Evolutionary conservation across 2,888 invertebrate species (phyloP).

Genomic region (Chesias legatella): DNA sequence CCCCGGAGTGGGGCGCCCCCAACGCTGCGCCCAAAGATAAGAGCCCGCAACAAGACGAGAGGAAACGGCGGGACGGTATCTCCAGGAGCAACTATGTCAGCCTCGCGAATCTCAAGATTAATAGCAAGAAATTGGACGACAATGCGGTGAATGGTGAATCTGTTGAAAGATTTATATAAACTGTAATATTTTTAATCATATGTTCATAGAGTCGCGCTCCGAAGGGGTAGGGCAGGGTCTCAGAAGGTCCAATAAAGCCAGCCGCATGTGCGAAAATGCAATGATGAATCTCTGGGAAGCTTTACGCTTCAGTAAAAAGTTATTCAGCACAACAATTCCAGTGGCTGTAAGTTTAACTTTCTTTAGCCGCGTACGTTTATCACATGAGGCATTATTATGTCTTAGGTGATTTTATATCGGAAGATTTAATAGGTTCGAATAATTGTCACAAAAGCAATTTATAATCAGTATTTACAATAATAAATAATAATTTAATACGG

Average conservation of each 20-base stretch:
- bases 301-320: too few relatives aligned
- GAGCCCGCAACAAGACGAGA: constrained; percentile 21
- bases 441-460: constrained; percentile 10
- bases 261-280: too few relatives aligned
- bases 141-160: constrained; percentile 30
- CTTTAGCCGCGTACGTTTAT: too few relatives aligned
- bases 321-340: too few relatives aligned
- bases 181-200: too few relatives aligned
- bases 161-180: constrained; percentile 53
- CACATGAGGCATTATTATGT: too few relatives aligned
- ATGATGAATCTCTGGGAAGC: too few relatives aligned
- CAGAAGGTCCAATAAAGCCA: too few relatives aligned
- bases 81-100: constrained; percentile 73
- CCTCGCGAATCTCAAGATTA: constrained; percentile 69
- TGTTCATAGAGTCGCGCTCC: too few relatives aligned
- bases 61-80: constrained; percentile 55
- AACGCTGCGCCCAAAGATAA: constrained; percentile 46
- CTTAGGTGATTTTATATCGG: constrained; percentile 1
- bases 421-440: background rate
- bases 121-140: constrained; percentile 41
- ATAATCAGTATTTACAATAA: constrained; percentile 1
- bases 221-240: too few relatives aligned
- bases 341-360: too few relatives aligned
- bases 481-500: constrained; percentile 3
- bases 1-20: constrained; percentile 54